phyloP scores from a whole-genome alignment of 2,113 vertebrate genomes.

The Cyprinodon variegatus region DNA sequence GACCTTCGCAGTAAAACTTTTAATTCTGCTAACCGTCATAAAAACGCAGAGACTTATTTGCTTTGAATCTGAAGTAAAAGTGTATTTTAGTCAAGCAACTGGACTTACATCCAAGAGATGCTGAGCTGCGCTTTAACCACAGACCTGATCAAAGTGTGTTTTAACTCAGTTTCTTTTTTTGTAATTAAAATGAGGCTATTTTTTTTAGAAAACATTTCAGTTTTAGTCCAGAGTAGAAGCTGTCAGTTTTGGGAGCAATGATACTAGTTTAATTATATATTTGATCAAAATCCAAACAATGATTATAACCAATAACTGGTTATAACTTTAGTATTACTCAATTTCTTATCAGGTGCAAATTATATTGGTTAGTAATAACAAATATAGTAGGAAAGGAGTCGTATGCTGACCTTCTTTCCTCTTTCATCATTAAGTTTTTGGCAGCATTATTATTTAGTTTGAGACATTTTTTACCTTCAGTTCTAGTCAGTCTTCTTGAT shows the following conservation, averaged over 20 bases:
- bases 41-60: too few relatives aligned
- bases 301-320: too few relatives aligned
- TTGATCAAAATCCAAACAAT: background rate
- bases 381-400: background rate
- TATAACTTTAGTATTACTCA: background rate
- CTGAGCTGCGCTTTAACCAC: background rate
- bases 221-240: background rate
- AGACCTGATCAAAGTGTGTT: background rate
- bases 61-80: too few relatives aligned
- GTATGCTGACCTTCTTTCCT: background rate
- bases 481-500: conserved; percentile 31
- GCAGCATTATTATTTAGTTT: background rate
- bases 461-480: conserved; percentile 13
- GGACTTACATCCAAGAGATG: background rate
- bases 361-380: background rate
- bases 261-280: background rate
- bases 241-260: background rate
- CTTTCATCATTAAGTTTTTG: background rate
- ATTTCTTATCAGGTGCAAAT: background rate
- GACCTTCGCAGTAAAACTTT: too few relatives aligned
- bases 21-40: too few relatives aligned
- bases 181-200: background rate
- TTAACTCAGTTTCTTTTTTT: too few relatives aligned
- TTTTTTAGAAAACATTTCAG: background rate
- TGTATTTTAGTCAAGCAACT: background rate